Base-by-base conservation (phyloP, 2,797 vertebrate genomes). In the Graptemys geographica region DNA sequence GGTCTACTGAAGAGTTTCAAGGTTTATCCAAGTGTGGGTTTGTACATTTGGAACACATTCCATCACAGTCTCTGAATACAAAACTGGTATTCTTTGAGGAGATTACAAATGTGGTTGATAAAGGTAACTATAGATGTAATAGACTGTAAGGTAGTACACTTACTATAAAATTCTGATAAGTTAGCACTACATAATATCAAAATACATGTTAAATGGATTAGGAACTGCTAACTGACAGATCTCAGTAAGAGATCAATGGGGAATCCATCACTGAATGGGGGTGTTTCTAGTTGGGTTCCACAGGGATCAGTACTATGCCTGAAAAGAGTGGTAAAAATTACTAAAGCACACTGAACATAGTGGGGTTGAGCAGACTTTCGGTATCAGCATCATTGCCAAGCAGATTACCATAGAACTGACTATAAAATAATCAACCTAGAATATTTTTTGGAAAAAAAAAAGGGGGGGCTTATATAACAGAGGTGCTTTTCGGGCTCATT, bases 151-250 rank as follows among this genome's bases (percentile, higher is more conserved):
- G 81, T 90, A 79, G 76, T 94, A 76, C 59, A 79, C 44, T 81
- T 62, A 91, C 52, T 41, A 27, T 31, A 53, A 83, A 49, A 89
- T 90, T 86, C 91, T 90, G 94, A 84, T 84, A 95, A 93, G 89
- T 91, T 76, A 93, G 28, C 49, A 33, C 59, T 4, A 4, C 11
- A 19, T 56, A 6, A 1, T 53, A 89, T 55, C 90, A 89, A 37
- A 89, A 86, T 6, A 49, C 3, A 69, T 69, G 94, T 92, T 81
- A 89, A 90, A 89, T 25, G 12, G 74, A 92, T 93, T 89, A 83
- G 80, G 74, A 94, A 84, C 44, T 3, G 1, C 0, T 4, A 19
- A 55, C 59, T 89, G 83, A 89, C 88, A 89, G 83, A 74, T n/a
- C 27, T 90, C 89, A 90, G 76, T 90, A 78, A 2, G 16, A 7